Base-by-base conservation (phyloP, 2,888 invertebrate species). In the Trilocha varians region DNA sequence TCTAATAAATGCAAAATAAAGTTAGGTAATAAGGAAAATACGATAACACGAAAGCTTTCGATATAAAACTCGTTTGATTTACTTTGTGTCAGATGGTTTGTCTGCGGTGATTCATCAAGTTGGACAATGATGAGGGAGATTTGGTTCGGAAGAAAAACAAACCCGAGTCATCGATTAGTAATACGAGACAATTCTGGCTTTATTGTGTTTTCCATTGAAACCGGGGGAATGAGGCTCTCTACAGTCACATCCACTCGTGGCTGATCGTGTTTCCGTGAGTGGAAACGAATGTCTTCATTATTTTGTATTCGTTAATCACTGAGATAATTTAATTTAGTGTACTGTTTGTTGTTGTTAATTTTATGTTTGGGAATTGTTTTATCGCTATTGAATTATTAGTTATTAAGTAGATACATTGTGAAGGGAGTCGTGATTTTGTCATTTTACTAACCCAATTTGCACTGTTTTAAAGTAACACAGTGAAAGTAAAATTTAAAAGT, bases 101-200 rank as follows among this genome's bases (percentile, higher is more conserved):
- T 76, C 73, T 74, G 65, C 62, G 65, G 72, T 78, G 78, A 82
- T 83, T 78, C 71, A 83, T 82, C 75, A 77, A 70, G 62, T 70
- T 57, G 65, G 65, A 71, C 71, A 73, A 73, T 78, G 73, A 78
- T 76, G 71, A 77, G 72, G 65, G 67, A 63, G 69, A 70, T 78
- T 71, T 62, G 64, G 62, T 73, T 71, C 57, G 59, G 55, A 70
- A 72, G 68, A 71, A 72, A 79, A 77, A 82, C 71, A 78, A 78
- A 78, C 71, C 64, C 62, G 62, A 43, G 55, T 62, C 69, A 70
- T 79, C 78, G 75, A 78, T 78, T 77, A 72, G 82, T 77, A 82
- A 83, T 70, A 65, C 60, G 78, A 83, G 68, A 73, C 66, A 63
- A 50, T 59, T 60, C 49, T 57, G 58, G 56, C 56, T 64, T 67